Evolutionary conservation across 2,797 vertebrate species (phyloP).

Genomic region (Sebastes elongatus): DNA sequence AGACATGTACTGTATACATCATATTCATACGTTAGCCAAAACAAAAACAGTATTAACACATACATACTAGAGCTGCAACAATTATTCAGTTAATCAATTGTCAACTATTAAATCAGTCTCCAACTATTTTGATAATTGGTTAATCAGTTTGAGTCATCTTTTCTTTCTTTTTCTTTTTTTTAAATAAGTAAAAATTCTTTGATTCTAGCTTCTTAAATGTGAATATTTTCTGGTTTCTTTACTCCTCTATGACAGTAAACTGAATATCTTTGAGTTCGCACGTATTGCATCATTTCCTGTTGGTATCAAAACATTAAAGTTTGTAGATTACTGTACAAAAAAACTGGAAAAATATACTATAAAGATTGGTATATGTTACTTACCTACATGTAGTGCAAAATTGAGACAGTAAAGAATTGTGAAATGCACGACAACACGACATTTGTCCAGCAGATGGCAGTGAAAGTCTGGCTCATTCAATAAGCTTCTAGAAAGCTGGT

Average conservation of each 20-base stretch:
- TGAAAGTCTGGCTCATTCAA: slow-evolving; percentile 9
- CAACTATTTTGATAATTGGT: too few species aligned
- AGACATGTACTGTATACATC: too few species aligned
- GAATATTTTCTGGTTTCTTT: too few species aligned
- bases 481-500: neutral
- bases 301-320: neutral
- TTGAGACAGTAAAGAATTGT: neutral
- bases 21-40: neutral
- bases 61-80: neutral
- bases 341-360: neutral
- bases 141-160: too few species aligned
- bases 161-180: too few species aligned
- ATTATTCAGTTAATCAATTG: too few species aligned
- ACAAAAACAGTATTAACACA: neutral
- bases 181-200: too few species aligned
- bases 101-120: too few species aligned
- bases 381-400: neutral
- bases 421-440: neutral
- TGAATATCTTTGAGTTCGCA: neutral
- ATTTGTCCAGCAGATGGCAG: slow-evolving; percentile 74
- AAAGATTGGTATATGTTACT: neutral
- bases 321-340: neutral
- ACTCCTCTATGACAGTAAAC: too few species aligned
- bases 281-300: neutral
- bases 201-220: too few species aligned